A percentile compares a stretch with the other conserved stretches of the same genome.
phyloP scores from a whole-genome alignment of 2,888 invertebrate genomes.

The Patella depressa region DNA sequence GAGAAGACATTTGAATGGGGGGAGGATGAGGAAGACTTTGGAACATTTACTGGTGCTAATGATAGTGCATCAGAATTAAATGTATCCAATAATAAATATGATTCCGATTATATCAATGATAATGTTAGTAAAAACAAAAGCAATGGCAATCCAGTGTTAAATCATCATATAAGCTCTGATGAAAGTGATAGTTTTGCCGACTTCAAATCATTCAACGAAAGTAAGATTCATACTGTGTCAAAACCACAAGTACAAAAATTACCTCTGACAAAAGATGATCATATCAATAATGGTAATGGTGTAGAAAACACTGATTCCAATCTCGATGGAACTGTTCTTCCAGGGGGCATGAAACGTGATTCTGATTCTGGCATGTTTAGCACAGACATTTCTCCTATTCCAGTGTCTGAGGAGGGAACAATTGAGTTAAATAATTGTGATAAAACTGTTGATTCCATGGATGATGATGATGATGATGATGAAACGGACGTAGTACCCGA shows the following conservation, averaged over 20 bases:
- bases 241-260: conserved; percentile 1
- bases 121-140: too few relatives aligned
- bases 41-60: conserved; percentile 42
- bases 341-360: conserved; percentile 11
- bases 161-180: conserved; percentile 15
- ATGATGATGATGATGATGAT: background rate
- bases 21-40: conserved; percentile 57
- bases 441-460: conserved; percentile 21
- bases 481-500: background rate
- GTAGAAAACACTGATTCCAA: background rate
- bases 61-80: conserved; percentile 14
- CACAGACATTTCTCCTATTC: conserved; percentile 57
- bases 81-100: too few relatives aligned
- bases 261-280: background rate
- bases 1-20: conserved; percentile 45
- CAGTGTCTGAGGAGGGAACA: conserved; percentile 35
- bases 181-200: conserved; percentile 35
- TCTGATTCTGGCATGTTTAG: conserved; percentile 60
- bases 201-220: conserved; percentile 29
- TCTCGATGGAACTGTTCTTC: too few relatives aligned
- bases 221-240: background rate
- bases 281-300: conserved; percentile 6
- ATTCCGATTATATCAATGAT: too few relatives aligned
- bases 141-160: background rate
- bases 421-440: conserved; percentile 34